These are phyloP conservation scores for Anas flavirostris DNA, from an alignment of 2,797 vertebrate species.

Conservation along the genomic window DNA sequence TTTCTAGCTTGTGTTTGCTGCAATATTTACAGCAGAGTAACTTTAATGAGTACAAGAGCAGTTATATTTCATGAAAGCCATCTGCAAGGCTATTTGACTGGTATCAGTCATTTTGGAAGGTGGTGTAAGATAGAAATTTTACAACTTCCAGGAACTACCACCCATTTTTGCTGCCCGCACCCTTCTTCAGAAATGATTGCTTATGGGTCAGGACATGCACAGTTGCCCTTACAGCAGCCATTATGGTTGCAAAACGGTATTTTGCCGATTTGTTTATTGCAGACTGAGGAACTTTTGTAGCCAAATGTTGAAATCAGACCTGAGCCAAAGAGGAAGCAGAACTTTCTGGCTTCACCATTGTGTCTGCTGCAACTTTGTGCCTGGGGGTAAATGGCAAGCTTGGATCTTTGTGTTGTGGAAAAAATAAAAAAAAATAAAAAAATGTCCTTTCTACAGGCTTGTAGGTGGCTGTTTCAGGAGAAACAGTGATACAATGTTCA, in stretches of 20 bases:
- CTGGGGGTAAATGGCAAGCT: not conserved
- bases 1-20: not conserved
- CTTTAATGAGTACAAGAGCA: not conserved
- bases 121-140: not conserved
- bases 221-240: constrained; percentile 5
- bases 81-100: not conserved
- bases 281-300: not conserved
- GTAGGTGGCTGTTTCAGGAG: not conserved
- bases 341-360: not conserved
- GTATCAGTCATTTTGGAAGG: not conserved
- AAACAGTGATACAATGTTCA: not conserved
- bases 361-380: not conserved
- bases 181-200: not conserved
- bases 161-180: not conserved
- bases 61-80: not conserved
- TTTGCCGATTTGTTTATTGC: constrained; percentile 38
- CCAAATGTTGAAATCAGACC: constrained; percentile 6
- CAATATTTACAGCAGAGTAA: not conserved
- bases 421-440: not conserved
- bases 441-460: not conserved
- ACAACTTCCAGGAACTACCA: not conserved
- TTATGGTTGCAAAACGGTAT: constrained; percentile 19
- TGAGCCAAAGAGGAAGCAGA: not conserved
- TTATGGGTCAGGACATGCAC: not conserved
- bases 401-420: not conserved